Conservation (phyloP, 1,140 invertebrate species). For the Drosophila triauraria region DNA sequence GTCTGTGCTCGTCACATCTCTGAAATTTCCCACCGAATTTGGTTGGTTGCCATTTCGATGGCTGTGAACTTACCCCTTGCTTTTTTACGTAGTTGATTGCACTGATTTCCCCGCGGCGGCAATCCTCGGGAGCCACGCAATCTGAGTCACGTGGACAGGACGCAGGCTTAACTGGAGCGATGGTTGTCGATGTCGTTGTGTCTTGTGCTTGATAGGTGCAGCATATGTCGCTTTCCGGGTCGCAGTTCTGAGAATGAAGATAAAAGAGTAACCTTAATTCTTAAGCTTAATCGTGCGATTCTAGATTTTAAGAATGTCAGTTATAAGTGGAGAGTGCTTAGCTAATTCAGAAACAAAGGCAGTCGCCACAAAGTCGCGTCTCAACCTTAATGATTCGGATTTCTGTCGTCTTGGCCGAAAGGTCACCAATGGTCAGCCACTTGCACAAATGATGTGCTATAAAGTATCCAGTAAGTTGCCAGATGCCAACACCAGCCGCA, state of each 20-base stretch:
- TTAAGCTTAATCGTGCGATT: not conserved
- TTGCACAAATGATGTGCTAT: conserved; percentile 78
- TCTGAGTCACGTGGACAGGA: conserved; percentile 68
- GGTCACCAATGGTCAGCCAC: conserved; percentile 60
- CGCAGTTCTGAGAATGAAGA: conserved; percentile 63
- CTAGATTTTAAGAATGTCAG: not conserved
- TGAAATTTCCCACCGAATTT: conserved; percentile 7
- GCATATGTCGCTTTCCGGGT: conserved; percentile 68
- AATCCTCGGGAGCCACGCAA: conserved; percentile 74
- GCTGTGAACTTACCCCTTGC: conserved; percentile 69
- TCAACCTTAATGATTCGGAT: conserved; percentile 17
- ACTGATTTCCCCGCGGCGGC: conserved; percentile 77
- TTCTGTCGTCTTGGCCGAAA: conserved; percentile 56
- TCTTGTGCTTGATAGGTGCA: conserved; percentile 67
- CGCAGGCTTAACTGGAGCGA: conserved; percentile 57
- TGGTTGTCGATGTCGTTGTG: conserved; percentile 63
- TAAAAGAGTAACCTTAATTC: not conserved
- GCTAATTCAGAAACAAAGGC: not conserved
- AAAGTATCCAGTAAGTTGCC: conserved; percentile 47
- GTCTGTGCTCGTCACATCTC: not conserved
- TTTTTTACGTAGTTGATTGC: conserved; percentile 72
- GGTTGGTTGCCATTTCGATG: conserved; percentile 8
- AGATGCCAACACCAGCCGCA: conserved; percentile 17
- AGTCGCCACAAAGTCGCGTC: conserved; percentile 4
- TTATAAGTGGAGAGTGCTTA: conserved; percentile 1